Percentiles rank a stretch among this genome's conserved stretches.
Evolutionary conservation across 2,888 invertebrate genomes (phyloP).

Genomic region (Tetropium fuscum): DNA sequence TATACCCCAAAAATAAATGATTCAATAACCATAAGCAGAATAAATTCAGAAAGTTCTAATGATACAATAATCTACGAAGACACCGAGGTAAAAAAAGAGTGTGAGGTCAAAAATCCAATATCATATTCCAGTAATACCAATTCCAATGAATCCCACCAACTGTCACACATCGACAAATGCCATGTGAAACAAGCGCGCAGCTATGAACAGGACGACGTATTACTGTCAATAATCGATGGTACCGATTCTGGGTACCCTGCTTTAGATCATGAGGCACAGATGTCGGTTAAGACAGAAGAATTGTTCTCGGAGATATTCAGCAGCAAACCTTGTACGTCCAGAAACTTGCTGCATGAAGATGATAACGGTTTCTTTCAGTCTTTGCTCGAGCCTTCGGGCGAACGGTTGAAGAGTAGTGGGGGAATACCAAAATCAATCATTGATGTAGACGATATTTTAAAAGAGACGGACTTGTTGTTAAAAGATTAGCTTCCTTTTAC

Average conservation of each 20-base stretch:
- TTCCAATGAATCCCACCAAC: constrained; percentile 28
- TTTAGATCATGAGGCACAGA: constrained; percentile 13
- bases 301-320: constrained; percentile 30
- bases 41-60: constrained; percentile 18
- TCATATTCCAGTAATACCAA: constrained; percentile 39
- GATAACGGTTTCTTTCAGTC: constrained; percentile 6
- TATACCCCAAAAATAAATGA: too few relatives aligned
- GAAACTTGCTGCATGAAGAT: not conserved
- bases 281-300: constrained; percentile 29
- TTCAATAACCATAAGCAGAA: too few relatives aligned
- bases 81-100: too few relatives aligned
- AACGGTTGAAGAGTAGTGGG: not conserved
- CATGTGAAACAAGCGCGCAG: not conserved
- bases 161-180: not conserved
- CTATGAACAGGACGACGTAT: constrained; percentile 23
- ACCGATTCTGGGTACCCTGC: not conserved
- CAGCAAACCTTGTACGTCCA: constrained; percentile 7
- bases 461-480: constrained; percentile 14
- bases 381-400: not conserved
- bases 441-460: constrained; percentile 10
- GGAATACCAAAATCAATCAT: not conserved
- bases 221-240: constrained; percentile 32
- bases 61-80: constrained; percentile 20
- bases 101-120: constrained; percentile 31
- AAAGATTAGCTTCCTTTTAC: not conserved